Percentiles rank a stretch among this genome's conserved stretches.
Conservation (phyloP, 2,797 vertebrate species). For the Catharus ustulatus region DNA sequence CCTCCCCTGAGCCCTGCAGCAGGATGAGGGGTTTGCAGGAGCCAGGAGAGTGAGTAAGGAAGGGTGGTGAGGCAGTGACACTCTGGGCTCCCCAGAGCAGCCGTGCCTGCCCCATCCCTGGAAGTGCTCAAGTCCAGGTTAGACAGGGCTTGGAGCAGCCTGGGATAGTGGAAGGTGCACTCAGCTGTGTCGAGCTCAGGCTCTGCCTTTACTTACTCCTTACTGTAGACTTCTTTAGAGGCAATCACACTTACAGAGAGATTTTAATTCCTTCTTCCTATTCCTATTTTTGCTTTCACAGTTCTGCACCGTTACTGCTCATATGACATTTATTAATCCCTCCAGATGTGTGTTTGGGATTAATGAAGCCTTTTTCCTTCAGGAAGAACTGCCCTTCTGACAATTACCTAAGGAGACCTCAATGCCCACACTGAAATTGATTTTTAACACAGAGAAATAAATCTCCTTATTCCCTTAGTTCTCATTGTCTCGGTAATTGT, state of each 20-base stretch:
- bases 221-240: neutral
- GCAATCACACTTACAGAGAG: neutral
- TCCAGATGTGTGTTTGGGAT: neutral
- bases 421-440: neutral
- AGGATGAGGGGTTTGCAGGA: neutral
- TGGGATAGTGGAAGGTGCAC: neutral
- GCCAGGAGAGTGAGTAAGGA: neutral
- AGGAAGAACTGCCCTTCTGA: neutral
- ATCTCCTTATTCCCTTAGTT: constrained; percentile 30
- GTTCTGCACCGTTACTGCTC: neutral
- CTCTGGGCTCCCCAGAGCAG: neutral
- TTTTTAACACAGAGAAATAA: constrained; percentile 34
- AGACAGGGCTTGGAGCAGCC: accelerated
- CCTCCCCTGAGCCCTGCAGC: neutral
- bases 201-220: neutral
- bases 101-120: neutral
- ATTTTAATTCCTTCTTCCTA: neutral
- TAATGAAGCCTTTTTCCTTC: constrained; percentile 28
- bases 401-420: constrained; percentile 12
- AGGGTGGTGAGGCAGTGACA: neutral
- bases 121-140: neutral
- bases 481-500: constrained; percentile 54
- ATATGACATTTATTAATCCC: neutral
- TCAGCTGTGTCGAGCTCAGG: neutral
- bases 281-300: neutral